Evolutionary conservation across 2,888 invertebrate species (phyloP).

Genomic region (Mayetiola destructor): DNA sequence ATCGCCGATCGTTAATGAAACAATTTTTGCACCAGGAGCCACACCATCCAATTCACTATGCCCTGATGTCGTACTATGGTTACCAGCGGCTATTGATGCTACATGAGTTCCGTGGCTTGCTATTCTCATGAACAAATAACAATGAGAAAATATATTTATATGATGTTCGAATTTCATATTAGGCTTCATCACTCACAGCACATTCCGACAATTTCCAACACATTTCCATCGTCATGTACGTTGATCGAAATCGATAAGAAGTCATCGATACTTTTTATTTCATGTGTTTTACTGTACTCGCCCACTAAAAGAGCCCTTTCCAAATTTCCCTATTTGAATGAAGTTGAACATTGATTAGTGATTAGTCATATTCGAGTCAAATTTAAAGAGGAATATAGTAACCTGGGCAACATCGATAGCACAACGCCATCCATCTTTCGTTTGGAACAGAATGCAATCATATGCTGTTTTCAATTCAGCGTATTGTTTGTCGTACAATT

Average conservation of each 20-base stretch:
- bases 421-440: constrained; percentile 70
- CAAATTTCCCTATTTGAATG: constrained; percentile 65
- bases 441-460: constrained; percentile 87
- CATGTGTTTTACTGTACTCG: constrained; percentile 63
- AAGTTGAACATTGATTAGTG: constrained; percentile 45
- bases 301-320: constrained; percentile 61
- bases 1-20: constrained; percentile 90
- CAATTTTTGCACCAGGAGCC: constrained; percentile 89
- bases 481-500: constrained; percentile 73
- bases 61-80: constrained; percentile 63
- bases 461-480: constrained; percentile 75
- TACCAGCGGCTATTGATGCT: constrained; percentile 85
- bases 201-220: constrained; percentile 84
- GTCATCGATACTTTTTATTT: constrained; percentile 67
- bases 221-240: constrained; percentile 78
- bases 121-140: constrained; percentile 32
- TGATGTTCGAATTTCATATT: too few relatives aligned
- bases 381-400: too few relatives aligned
- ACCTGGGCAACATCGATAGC: constrained; percentile 31
- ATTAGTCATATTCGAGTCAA: constrained; percentile 27
- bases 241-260: constrained; percentile 81
- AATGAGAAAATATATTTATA: too few relatives aligned
- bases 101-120: constrained; percentile 97
- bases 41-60: constrained; percentile 82
- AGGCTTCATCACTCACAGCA: constrained; percentile 80